Conservation (phyloP, 2,797 vertebrate genomes). For the Microctenopoma stevenorrisi region DNA sequence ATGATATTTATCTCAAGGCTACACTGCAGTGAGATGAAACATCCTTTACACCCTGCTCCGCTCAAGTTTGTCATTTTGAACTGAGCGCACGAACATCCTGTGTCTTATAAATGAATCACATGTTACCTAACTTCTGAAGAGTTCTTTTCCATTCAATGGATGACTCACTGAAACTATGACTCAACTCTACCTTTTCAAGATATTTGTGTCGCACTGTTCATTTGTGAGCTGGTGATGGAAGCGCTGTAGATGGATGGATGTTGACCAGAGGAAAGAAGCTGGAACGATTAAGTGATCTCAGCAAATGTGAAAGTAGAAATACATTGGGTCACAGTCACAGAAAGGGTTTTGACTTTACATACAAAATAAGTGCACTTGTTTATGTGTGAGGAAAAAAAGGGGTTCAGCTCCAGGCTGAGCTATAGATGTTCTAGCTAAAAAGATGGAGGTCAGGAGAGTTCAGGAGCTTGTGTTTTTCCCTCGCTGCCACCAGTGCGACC, state of each 20-base stretch:
- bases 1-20: slow-evolving; percentile 9
- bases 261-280: neutral
- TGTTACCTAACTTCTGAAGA: neutral
- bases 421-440: slow-evolving; percentile 34
- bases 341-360: neutral
- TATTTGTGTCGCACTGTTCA: neutral
- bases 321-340: neutral
- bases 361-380: neutral
- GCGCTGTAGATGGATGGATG: slow-evolving; percentile 3
- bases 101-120: neutral
- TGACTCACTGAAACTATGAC: neutral
- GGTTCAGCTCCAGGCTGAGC: slow-evolving; percentile 14
- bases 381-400: neutral
- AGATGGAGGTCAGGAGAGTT: slow-evolving; percentile 41
- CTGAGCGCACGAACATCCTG: neutral
- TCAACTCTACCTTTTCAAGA: neutral
- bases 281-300: neutral
- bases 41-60: no score
- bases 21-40: no score
- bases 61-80: neutral
- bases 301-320: neutral
- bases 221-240: slow-evolving; percentile 12
- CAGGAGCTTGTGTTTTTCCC: slow-evolving; percentile 29
- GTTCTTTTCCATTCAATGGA: neutral
- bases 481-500: neutral